These are phyloP conservation scores for Electrona antarctica DNA, from an alignment of 2,113 vertebrate genomes.

Conservation along the genomic window DNA sequence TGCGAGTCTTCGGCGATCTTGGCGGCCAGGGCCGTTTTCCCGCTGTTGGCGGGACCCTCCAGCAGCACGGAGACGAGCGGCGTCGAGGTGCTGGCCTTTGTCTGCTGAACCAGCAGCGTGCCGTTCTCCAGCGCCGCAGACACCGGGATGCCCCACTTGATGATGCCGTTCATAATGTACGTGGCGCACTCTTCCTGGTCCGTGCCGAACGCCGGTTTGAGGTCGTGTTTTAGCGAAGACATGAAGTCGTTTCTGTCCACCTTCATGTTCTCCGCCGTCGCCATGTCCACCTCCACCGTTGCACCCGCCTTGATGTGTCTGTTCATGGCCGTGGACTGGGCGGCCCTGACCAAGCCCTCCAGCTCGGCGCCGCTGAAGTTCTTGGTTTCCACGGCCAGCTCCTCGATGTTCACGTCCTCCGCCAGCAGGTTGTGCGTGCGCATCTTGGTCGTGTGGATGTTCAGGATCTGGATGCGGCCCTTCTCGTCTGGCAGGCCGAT, in stretches of 20 bases:
- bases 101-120: slow-evolving; percentile 93
- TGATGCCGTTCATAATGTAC: slow-evolving; percentile 97
- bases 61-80: slow-evolving; percentile 93
- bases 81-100: slow-evolving; percentile 95
- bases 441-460: slow-evolving; percentile 95
- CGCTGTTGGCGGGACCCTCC: slow-evolving; percentile 94
- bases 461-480: slow-evolving; percentile 91
- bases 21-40: slow-evolving; percentile 93
- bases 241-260: slow-evolving; percentile 90
- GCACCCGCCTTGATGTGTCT: slow-evolving; percentile 95
- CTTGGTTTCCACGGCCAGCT: slow-evolving; percentile 92
- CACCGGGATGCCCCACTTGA: slow-evolving; percentile 93
- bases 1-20: slow-evolving; percentile 95
- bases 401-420: slow-evolving; percentile 85
- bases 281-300: slow-evolving; percentile 94
- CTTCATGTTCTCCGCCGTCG: slow-evolving; percentile 90
- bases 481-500: slow-evolving; percentile 94
- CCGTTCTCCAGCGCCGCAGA: slow-evolving; percentile 89
- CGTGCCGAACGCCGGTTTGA: slow-evolving; percentile 97
- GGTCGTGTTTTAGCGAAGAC: slow-evolving; percentile 91
- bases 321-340: slow-evolving; percentile 98
- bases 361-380: slow-evolving; percentile 96
- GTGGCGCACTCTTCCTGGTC: slow-evolving; percentile 97
- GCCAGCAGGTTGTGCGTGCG: slow-evolving; percentile 85
- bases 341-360: slow-evolving; percentile 93